Percentiles rank a stretch among this genome's conserved stretches.
These are phyloP conservation scores for Drosophila truncata DNA, from an alignment of 1,140 invertebrate genomes.

Conservation along the genomic window DNA sequence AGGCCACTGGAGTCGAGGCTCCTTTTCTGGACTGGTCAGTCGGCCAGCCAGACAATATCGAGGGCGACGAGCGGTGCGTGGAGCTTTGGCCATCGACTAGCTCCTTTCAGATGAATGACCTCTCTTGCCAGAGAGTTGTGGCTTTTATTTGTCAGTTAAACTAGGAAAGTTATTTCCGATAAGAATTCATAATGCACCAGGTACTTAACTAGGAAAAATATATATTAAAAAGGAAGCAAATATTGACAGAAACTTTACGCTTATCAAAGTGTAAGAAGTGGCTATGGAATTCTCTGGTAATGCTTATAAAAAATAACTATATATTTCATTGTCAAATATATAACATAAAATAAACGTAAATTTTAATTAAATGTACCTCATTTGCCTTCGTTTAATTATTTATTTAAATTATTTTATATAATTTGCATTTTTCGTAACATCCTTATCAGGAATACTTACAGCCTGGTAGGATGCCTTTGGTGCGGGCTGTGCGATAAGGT, in stretches of 20 bases:
- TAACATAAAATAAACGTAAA: too few relatives aligned
- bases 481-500: slow-evolving; percentile 91
- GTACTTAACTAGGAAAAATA: not conserved
- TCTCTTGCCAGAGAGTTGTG: slow-evolving; percentile 15
- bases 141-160: slow-evolving; percentile 34
- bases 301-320: not conserved
- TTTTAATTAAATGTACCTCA: not conserved
- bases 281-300: not conserved
- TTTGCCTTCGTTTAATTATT: fast-evolving
- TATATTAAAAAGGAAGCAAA: not conserved
- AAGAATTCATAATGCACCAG: not conserved
- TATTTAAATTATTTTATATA: not conserved
- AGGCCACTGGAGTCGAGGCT: slow-evolving; percentile 31
- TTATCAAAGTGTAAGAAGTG: not conserved
- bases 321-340: not conserved
- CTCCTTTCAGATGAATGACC: slow-evolving; percentile 47
- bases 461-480: slow-evolving; percentile 92
- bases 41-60: slow-evolving; percentile 47
- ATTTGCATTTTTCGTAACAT: not conserved
- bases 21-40: slow-evolving; percentile 35
- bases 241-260: not conserved
- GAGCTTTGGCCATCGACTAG: slow-evolving; percentile 32
- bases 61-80: slow-evolving; percentile 41
- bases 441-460: slow-evolving; percentile 89
- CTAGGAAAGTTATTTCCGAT: not conserved